A percentile compares a stretch with the other conserved stretches of the same genome.
Conservation (phyloP, 2,888 invertebrate genomes). For the Pristionchus fissidentatus region DNA sequence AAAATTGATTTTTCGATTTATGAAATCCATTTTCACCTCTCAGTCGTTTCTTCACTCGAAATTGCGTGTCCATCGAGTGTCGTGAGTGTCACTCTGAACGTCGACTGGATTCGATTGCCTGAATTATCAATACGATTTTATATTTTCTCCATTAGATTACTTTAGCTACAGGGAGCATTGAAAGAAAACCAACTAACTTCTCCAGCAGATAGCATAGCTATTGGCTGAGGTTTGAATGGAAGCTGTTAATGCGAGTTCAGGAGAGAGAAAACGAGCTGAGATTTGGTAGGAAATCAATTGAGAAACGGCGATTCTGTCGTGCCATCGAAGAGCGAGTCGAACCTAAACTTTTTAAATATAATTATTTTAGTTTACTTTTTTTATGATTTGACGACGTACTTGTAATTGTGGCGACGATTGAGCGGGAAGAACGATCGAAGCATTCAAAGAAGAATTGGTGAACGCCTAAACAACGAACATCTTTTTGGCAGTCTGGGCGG, state of each 20-base stretch:
- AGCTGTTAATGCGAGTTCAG: slow-evolving; percentile 30
- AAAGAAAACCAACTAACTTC: slow-evolving; percentile 2
- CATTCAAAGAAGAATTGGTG: slow-evolving; percentile 21
- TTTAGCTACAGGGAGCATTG: background rate
- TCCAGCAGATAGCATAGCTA: slow-evolving; percentile 45
- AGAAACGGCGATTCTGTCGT: slow-evolving; percentile 37
- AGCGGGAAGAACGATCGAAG: slow-evolving; percentile 36
- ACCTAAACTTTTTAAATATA: background rate
- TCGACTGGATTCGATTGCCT: slow-evolving; percentile 43
- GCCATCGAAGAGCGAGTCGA: slow-evolving; percentile 40
- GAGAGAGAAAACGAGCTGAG: slow-evolving; percentile 47
- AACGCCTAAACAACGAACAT: slow-evolving; percentile 24
- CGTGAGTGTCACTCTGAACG: slow-evolving; percentile 42
- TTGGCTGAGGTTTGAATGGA: slow-evolving; percentile 37
- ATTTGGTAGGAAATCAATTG: slow-evolving; percentile 40
- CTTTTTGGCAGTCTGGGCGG: too few species aligned
- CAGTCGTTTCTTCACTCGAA: slow-evolving; percentile 44
- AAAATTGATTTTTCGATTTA: background rate
- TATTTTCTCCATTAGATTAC: background rate
- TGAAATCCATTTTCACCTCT: too few species aligned
- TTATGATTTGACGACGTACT: background rate
- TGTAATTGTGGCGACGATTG: slow-evolving; percentile 47
- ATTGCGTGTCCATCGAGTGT: slow-evolving; percentile 48
- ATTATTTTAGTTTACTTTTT: background rate
- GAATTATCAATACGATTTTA: background rate